Evolutionary conservation across 2,888 invertebrate species (phyloP).

Genomic region (Parnassius smintheus): DNA sequence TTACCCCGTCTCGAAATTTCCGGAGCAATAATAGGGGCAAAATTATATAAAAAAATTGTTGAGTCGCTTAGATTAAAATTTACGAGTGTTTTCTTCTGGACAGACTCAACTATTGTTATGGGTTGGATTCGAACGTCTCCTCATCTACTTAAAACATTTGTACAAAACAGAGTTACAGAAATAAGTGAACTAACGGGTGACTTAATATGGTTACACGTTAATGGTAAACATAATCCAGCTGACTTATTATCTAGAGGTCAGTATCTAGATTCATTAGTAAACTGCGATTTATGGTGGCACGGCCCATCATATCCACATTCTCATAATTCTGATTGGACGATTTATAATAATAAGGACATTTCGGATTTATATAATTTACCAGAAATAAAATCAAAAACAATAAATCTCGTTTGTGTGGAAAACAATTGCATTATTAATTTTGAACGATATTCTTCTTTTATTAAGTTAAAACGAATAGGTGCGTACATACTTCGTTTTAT

Average conservation of each 20-base stretch:
- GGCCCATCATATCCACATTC: constrained; percentile 30
- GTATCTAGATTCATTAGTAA: too few relatives aligned
- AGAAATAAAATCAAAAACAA: constrained; percentile 4
- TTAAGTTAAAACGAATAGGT: too few relatives aligned
- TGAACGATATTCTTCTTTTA: too few relatives aligned
- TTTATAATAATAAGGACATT: constrained; percentile 1
- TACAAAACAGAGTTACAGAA: constrained; percentile 33
- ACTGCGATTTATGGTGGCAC: constrained; percentile 31
- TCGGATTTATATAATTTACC: constrained; percentile 20
- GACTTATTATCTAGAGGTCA: too few relatives aligned
- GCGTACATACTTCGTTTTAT: too few relatives aligned
- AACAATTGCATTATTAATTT: too few relatives aligned
- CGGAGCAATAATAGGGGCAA: too few relatives aligned
- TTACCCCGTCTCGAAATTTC: too few relatives aligned
- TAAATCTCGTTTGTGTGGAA: too few relatives aligned
- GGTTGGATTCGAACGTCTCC: constrained; percentile 33
- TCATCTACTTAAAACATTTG: constrained; percentile 32
- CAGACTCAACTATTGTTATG: constrained; percentile 36
- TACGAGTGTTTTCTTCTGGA: constrained; percentile 27
- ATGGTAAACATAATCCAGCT: too few relatives aligned
- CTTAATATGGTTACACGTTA: constrained; percentile 25
- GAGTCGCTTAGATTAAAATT: too few relatives aligned
- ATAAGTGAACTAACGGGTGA: constrained; percentile 32
- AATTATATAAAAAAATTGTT: too few relatives aligned
- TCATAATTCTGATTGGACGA: constrained; percentile 12